phyloP scores from a whole-genome alignment of 2,113 vertebrate species.

The Irena cyanogastra region DNA sequence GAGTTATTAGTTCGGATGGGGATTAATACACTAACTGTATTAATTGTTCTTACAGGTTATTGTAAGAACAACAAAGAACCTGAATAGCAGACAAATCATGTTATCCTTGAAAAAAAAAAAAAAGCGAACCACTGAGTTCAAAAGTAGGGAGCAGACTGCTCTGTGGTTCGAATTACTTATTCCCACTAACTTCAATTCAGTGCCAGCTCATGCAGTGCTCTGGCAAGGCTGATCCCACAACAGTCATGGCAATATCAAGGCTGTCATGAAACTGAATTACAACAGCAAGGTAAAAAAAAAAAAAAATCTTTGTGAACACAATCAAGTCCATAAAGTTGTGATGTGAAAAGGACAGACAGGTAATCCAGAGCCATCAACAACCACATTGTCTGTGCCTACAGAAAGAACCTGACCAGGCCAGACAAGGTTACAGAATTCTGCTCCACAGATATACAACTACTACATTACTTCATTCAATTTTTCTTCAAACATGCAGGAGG shows the following conservation, averaged over 20 bases:
- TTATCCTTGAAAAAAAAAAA: background rate
- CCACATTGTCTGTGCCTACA: accelerated
- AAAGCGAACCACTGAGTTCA: background rate
- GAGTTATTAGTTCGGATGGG: background rate
- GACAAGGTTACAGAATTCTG: background rate
- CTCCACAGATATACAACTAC: background rate
- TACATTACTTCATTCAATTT: background rate
- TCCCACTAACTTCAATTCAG: background rate
- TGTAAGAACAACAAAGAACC: background rate
- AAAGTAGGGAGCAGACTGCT: background rate
- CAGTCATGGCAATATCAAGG: background rate
- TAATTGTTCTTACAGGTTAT: no score
- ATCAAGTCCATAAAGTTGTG: background rate
- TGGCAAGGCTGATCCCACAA: background rate
- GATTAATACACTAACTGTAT: background rate
- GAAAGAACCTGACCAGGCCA: background rate
- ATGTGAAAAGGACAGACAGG: background rate
- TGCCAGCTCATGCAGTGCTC: background rate
- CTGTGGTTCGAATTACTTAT: background rate
- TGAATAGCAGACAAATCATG: background rate
- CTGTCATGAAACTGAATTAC: background rate
- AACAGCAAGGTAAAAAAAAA: background rate
- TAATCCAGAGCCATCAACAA: background rate
- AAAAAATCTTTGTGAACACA: background rate
- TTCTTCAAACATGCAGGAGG: background rate